Evolutionary conservation across 2,797 vertebrate species (phyloP).

Genomic region (Lepilemur ruficaudatus): DNA sequence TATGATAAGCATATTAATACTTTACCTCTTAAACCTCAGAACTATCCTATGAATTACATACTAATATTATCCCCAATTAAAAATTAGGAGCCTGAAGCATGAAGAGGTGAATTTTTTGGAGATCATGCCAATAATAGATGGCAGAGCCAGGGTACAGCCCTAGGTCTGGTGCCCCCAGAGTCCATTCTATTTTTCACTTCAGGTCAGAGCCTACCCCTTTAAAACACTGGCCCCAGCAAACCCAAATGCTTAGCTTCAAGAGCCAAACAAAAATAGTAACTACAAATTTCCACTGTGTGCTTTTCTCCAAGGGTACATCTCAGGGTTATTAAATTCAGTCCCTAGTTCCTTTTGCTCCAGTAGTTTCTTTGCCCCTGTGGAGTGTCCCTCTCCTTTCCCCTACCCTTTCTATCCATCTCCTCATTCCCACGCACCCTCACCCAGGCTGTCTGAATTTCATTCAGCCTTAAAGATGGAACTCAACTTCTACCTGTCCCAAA

Average conservation of each 20-base stretch:
- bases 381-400: not conserved
- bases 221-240: conserved; percentile 22
- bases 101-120: not conserved
- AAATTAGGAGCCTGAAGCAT: not conserved
- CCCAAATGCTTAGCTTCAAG: not conserved
- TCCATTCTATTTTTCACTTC: not conserved
- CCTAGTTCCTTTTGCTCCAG: not conserved
- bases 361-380: not conserved
- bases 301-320: not conserved
- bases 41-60: not conserved
- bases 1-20: conserved; percentile 21
- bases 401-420: not conserved
- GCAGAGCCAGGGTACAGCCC: not conserved
- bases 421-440: not conserved
- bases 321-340: not conserved
- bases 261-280: not conserved
- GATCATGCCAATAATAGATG: not conserved
- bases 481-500: not conserved
- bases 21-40: not conserved
- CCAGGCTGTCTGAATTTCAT: not conserved
- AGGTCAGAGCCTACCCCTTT: not conserved
- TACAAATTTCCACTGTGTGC: not conserved
- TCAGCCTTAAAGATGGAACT: not conserved
- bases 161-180: not conserved
- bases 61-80: not conserved